Evolutionary conservation across 2,888 invertebrate genomes (phyloP), one percentile per base, ranked within the genome.

Genomic region (Seira musarum): DNA sequence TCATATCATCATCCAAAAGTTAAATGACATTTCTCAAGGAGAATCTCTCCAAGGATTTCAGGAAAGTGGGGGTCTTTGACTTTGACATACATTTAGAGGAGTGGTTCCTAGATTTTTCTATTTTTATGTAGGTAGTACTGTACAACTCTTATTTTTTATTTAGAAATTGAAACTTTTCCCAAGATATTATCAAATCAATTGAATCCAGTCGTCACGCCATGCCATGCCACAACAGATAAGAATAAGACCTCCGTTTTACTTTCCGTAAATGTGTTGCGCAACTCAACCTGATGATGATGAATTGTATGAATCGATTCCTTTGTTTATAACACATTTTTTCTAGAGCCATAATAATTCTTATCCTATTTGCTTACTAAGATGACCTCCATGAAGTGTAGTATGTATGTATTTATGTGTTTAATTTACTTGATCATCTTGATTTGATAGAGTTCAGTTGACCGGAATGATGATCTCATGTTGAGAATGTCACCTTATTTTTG

Each of bases 11-110:
- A 40, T 35, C 66, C 17, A 61, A 70, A 57, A 30, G 77, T 79
- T 13, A 66, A 79, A 80, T 81, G 80, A 81, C 80, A 71, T 72
- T 49, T 49, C n/a, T 64, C 80, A 81, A 81, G 80, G 80, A 75
- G 66, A 76, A 66, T 21, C 66, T 53, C 53, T 17, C 53, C 76
- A 75, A 76, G 67, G 71, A 46, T 71, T 80, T 13, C 61, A 68
- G 15, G 25, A 30, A 30, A n/a, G n/a, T n/a, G 40, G 53, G 71
- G 80, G 75, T 81, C 80, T 81, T 81, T 64, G 8, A 10, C 80
- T 81, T 81, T 64, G 8, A 10, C 65, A 61, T 30, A 24, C 30
- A 46, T 3, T n/a, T 22, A 35, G 66, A 68, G 68, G 67, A 77
- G 64, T 76, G 80, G 80, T 76, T 81, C 80, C 80, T 81, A 40